Conservation (phyloP, 2,797 vertebrate genomes). For the Echiichthys vipera region DNA sequence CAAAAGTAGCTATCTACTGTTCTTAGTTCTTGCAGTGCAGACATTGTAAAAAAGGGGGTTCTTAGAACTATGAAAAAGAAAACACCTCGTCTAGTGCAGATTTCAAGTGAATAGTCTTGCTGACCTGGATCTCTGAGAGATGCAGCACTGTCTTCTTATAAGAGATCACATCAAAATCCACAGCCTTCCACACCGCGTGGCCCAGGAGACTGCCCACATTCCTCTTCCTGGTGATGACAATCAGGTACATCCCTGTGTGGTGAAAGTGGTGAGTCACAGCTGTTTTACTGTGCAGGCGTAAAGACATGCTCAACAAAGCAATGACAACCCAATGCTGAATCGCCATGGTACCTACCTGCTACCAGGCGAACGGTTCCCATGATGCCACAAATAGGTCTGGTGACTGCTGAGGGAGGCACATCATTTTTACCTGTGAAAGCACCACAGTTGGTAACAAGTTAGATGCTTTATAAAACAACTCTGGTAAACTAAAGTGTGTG, state of each 20-base stretch:
- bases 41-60: too few species aligned
- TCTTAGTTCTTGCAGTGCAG: too few species aligned
- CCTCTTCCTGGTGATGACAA: conserved; percentile 96
- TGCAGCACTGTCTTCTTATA: conserved; percentile 98
- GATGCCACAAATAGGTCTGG: conserved; percentile 93
- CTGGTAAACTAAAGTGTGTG: too few species aligned
- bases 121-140: conserved; percentile 95
- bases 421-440: conserved; percentile 89
- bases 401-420: conserved; percentile 93
- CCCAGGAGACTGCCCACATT: conserved; percentile 95
- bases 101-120: neutral
- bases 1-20: too few species aligned
- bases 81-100: neutral
- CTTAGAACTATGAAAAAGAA: too few species aligned
- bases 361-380: conserved; percentile 96
- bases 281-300: neutral
- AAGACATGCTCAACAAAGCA: neutral
- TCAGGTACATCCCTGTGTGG: conserved; percentile 92
- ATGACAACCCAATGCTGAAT: too few species aligned
- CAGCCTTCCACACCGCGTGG: conserved; percentile 95
- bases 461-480: too few species aligned
- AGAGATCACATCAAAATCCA: conserved; percentile 95
- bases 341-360: conserved; percentile 87
- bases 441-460: neutral
- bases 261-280: neutral